Conservation (phyloP, 2,797 vertebrate genomes). For the Peromyscus melanophrys region DNA sequence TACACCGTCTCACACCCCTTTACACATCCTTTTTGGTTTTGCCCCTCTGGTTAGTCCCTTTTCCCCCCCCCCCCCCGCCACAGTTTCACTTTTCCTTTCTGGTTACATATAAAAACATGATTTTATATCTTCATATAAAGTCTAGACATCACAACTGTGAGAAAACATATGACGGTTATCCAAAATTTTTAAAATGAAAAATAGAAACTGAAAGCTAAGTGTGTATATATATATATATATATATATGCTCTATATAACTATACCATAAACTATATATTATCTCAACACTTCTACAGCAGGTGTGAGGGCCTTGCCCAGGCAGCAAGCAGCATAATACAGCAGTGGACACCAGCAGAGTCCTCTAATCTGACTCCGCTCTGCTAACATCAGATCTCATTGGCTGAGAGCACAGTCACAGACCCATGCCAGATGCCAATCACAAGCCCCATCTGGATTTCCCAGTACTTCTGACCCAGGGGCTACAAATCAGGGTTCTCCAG, state of each 20-base stretch:
- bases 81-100: not conserved
- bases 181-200: not conserved
- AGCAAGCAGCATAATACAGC: no score
- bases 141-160: not conserved
- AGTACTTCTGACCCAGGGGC: not conserved
- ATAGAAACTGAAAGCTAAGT: not conserved
- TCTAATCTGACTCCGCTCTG: not conserved
- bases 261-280: no score
- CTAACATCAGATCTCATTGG: not conserved
- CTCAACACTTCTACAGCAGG: not conserved
- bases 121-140: not conserved
- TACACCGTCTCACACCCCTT: not conserved
- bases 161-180: not conserved
- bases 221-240: no score
- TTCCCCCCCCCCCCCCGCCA: not conserved
- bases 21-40: not conserved
- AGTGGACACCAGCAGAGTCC: no score
- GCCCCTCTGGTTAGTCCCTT: not conserved
- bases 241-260: no score
- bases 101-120: not conserved
- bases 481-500: not conserved
- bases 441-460: not conserved
- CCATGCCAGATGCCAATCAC: not conserved
- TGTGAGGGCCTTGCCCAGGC: not conserved
- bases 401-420: not conserved